phyloP scores from a whole-genome alignment of 2,888 invertebrate species.

The Scrobipalpa atriplicella region DNA sequence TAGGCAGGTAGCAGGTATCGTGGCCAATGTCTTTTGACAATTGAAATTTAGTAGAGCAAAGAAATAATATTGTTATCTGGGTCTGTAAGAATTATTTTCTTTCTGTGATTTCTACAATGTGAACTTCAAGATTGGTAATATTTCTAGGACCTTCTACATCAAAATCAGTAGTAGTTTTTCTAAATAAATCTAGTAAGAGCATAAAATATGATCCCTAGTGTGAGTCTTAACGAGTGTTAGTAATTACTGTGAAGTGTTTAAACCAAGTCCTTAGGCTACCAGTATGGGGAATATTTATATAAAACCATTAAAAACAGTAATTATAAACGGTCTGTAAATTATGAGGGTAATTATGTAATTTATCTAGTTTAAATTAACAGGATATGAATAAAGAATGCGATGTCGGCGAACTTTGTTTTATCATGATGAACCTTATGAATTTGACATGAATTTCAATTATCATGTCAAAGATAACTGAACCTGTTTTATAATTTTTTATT shows the following conservation, averaged over 20 bases:
- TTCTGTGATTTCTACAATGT: too few species aligned
- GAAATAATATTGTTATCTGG: not conserved
- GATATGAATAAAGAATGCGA: too few species aligned
- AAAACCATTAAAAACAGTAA: constrained; percentile 9
- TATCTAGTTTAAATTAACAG: not conserved
- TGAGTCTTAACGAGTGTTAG: not conserved
- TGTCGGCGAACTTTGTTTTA: not conserved
- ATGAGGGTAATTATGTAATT: constrained; percentile 14
- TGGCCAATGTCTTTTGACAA: too few species aligned
- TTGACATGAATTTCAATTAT: not conserved
- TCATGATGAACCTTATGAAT: not conserved
- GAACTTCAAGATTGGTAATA: too few species aligned
- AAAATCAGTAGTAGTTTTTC: not conserved
- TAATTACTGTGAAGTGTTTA: constrained; percentile 14
- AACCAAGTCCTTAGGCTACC: not conserved
- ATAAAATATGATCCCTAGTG: constrained; percentile 14
- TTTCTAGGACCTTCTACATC: too few species aligned
- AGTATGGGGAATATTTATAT: not conserved
- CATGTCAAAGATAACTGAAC: not conserved
- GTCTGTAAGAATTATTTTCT: too few species aligned
- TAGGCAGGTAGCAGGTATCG: too few species aligned
- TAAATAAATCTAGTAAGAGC: not conserved
- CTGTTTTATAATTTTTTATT: not conserved
- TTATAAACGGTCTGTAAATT: not conserved
- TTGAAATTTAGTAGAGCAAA: not conserved